Base-by-base conservation (phyloP, 2,113 vertebrate species). In the Noctilio leporinus region DNA sequence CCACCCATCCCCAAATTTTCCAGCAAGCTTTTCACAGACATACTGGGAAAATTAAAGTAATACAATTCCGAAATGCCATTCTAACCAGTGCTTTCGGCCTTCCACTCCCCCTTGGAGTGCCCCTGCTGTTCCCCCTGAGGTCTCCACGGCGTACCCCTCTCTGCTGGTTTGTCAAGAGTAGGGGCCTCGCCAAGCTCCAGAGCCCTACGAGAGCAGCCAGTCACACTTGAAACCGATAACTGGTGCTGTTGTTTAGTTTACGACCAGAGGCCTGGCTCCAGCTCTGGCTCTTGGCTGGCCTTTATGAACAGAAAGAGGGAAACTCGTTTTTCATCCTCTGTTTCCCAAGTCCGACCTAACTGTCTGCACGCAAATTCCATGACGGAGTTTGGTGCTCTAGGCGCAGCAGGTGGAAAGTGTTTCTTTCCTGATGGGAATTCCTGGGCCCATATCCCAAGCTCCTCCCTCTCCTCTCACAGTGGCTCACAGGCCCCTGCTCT, bases 341-440 rank as follows among this genome's bases (percentile, higher is more conserved):
- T 97, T 96, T 96, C 93, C 90, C 96, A 95, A 96, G 89, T 95
- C 80, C 81, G 1, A 87, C 73, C 67, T 96, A 95, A 85, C 94
- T 96, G 86, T 97, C 91, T 95, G 86, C 89, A 94, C 26, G 28
- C 78, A 95, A 96, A 97, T 95, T 96, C 93, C 92, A 94, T 96
- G 86, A 95, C 43, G 17, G 89, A 86, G 73, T 95, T 94, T 78
- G 86, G 89, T 5, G 2, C 88, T 97, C 94, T 87, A 92, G 89
- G 75, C 70, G 73, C 73, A 93, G 86, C 96, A 97, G 87, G 95
- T 97, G 86, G 80, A 96, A 97, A 95, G 78, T 96, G 81, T 93
- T 96, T 96, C 89, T 93, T 96, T 95, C 89, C 92, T 92, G 83
- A 90, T 90, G 70, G 55, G 73, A 96, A 97, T 96, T 96, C 78